Base-by-base conservation (phyloP, 2,888 invertebrate species). In the Isoperla grammatica region DNA sequence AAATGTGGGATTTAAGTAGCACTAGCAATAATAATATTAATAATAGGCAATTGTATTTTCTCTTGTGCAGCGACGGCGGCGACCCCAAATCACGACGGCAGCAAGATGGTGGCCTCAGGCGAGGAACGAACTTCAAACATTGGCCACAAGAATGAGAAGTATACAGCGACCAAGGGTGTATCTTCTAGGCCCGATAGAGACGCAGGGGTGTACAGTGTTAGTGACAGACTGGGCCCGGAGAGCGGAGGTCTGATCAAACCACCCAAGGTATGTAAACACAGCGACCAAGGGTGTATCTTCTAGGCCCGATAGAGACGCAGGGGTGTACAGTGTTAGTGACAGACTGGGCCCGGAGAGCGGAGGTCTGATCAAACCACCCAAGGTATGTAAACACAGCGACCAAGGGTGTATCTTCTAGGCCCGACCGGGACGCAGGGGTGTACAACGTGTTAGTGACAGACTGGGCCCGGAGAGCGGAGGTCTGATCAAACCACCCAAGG, bases 391-490 rank as follows among this genome's bases (percentile, higher is more conserved):
- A 22, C 29, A 22, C 37, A 23, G 42, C 42, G 35, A 29, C 35
- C 46, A 61, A 54, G 22, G 57, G 57, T 19, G 20, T 13, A n/a
- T 45, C 57, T 70, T 77, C 77, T 73, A 79, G 79, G 73, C 59
- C 57, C 53, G 78, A 78, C 69, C 78, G 78, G 69, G 79, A 80
- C 69, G 80, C 80, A 63, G 79, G 79, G 69, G 84, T 85, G 42
- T 80, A 78, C 70, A 82, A n/a, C n/a, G 84, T 86, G 64, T 81
- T 83, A 40, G 79, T 81, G 40, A 79, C 77, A 62, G 84, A 84
- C 55, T 29, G 29, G 29, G 79, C 59, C 86, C 85, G 73, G 79
- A 80, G 67, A 85, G 84, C 70, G 77, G 78, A 57, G 83, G 83
- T 19, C 48, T 61, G 19, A 56, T 39, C 67, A 78, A 86, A 65